A percentile compares a stretch with the other conserved stretches of the same genome.
Evolutionary conservation across 2,888 invertebrate species (phyloP).

Genomic region (Scaptomyza polygonia): DNA sequence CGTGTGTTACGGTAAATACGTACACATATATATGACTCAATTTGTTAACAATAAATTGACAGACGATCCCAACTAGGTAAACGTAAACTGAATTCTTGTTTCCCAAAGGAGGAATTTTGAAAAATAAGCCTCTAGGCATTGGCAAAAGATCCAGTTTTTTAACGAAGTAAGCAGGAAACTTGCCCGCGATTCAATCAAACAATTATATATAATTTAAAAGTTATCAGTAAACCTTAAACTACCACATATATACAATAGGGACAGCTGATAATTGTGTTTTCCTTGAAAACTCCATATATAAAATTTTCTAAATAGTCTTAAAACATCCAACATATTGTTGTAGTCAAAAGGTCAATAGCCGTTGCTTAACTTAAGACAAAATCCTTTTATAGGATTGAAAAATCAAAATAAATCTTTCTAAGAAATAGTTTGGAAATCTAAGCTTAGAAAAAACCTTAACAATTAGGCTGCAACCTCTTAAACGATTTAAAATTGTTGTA

Average conservation of each 20-base stretch:
- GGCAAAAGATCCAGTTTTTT: neutral
- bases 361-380: too few relatives aligned
- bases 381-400: too few relatives aligned
- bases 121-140: neutral
- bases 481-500: too few relatives aligned
- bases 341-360: neutral
- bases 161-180: slow-evolving; percentile 7
- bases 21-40: slow-evolving; percentile 21
- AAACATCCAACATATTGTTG: slow-evolving; percentile 1
- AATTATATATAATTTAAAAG: neutral
- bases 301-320: neutral
- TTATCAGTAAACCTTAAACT: neutral
- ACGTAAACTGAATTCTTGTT: neutral
- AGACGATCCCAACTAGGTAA: neutral
- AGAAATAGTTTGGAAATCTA: too few relatives aligned
- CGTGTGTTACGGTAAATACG: slow-evolving; percentile 30
- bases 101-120: neutral
- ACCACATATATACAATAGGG: neutral
- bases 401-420: too few relatives aligned
- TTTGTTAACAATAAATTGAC: neutral
- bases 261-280: slow-evolving; percentile 17
- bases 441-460: too few relatives aligned
- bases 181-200: slow-evolving; percentile 13
- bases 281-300: slow-evolving; percentile 7
- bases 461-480: too few relatives aligned